A percentile compares a stretch with the other conserved stretches of the same genome.
phyloP scores from a whole-genome alignment of 2,888 invertebrate species.

The Parnassius glacialis region DNA sequence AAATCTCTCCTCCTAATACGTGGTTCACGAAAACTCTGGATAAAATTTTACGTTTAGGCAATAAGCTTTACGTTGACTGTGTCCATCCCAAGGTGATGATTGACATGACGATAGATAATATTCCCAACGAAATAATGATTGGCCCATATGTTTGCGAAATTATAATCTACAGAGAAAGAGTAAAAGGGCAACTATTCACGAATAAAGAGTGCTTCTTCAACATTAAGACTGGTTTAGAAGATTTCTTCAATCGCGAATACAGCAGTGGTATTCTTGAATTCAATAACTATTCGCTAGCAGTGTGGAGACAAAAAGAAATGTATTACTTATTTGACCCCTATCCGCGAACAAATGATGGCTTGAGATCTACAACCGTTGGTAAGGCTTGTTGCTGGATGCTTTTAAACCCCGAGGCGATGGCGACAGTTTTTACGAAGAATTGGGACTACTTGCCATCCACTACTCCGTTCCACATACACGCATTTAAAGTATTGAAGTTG shows the following conservation, averaged over 20 bases:
- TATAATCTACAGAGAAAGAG: conserved; percentile 77
- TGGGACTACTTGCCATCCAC: conserved; percentile 71
- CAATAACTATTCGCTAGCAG: conserved; percentile 78
- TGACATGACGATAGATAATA: conserved; percentile 75
- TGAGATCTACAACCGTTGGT: conserved; percentile 76
- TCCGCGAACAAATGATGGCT: conserved; percentile 80
- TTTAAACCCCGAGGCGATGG: conserved; percentile 79
- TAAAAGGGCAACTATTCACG: conserved; percentile 71
- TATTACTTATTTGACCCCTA: conserved; percentile 85
- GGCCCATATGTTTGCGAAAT: conserved; percentile 82
- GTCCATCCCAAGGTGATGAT: conserved; percentile 68
- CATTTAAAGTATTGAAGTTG: conserved; percentile 80
- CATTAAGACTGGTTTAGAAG: conserved; percentile 68
- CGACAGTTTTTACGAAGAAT: conserved; percentile 75
- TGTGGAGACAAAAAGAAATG: conserved; percentile 84
- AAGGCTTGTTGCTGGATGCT: conserved; percentile 84
- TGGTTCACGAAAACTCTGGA: conserved; percentile 82
- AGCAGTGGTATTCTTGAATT: conserved; percentile 80
- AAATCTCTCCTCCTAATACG: conserved; percentile 83
- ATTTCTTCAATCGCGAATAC: conserved; percentile 77
- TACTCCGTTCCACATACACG: conserved; percentile 80
- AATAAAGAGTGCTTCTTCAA: conserved; percentile 76
- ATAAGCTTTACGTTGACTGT: conserved; percentile 80
- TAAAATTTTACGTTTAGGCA: conserved; percentile 80
- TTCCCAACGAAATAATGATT: conserved; percentile 78